Percentiles rank a stretch among this genome's conserved stretches.
phyloP scores from a whole-genome alignment of 2,888 invertebrate species.

The Lamellibrachia satsuma region DNA sequence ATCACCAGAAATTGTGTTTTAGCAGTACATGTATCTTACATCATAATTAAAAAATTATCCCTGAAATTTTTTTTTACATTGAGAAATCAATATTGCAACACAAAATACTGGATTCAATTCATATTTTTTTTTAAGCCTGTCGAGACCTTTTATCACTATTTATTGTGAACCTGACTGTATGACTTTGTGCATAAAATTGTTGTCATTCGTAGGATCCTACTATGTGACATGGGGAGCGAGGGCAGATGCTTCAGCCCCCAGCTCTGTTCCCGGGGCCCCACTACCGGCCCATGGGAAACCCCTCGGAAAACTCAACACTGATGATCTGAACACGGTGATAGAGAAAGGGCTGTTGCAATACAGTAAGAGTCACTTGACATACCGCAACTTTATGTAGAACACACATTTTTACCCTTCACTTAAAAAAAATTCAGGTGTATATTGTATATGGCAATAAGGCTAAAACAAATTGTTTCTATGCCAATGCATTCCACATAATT shows the following conservation, averaged over 20 bases:
- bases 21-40: too few relatives aligned
- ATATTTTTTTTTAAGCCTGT: too few relatives aligned
- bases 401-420: too few relatives aligned
- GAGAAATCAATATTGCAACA: too few relatives aligned
- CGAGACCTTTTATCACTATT: neutral
- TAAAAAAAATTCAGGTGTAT: neutral
- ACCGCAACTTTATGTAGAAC: too few relatives aligned
- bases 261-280: constrained; percentile 64
- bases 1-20: too few relatives aligned
- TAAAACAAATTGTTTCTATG: too few relatives aligned
- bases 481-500: too few relatives aligned
- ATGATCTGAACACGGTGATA: constrained; percentile 68
- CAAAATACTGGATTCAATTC: too few relatives aligned
- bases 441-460: too few relatives aligned
- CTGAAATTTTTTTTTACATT: too few relatives aligned
- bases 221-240: constrained; percentile 66
- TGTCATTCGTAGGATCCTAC: constrained; percentile 49
- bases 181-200: neutral
- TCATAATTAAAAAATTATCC: too few relatives aligned
- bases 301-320: constrained; percentile 66
- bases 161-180: neutral
- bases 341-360: constrained; percentile 65
- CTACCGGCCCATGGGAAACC: constrained; percentile 66
- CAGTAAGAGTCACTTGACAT: constrained; percentile 48
- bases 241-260: constrained; percentile 52